Evolutionary conservation across 2,888 invertebrate genomes (phyloP), one percentile per base, ranked within the genome.

Genomic region (Apodemia duryi): DNA sequence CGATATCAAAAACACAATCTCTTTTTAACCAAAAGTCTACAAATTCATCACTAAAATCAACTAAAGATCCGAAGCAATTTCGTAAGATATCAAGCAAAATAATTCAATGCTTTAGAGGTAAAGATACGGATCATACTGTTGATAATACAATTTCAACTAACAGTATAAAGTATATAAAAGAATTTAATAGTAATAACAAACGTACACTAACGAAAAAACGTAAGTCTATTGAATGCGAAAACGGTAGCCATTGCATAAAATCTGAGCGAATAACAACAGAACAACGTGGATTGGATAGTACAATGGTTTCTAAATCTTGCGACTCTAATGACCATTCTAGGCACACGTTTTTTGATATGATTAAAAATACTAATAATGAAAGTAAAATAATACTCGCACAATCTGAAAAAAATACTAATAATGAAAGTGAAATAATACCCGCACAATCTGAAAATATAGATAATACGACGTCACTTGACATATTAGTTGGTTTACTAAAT

Each of bases 401-500:
- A 62, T 57, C 68, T 52, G 75, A 77, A 38, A 46, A 29, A 21
- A 43, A 67, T 46, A 46, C 32, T 9, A 52, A 57, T 13, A 71
- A 64, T 41, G 46, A 11, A 46, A 46, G 11, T 46, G 5, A 46
- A 46, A 46, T 46, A 46, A 46, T 13, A 5, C 13, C 46, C 5
- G 5, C 21, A 35, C 68, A 70, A 62, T 57, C 68, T 52, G 75
- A 77, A 11, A 68, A 67, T 65, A 71, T 85, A 4, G 79, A 82
- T 61, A 81, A 81, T 60, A 82, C 84, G 4, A 80, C 84, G 28
- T 90, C 90, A 5, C 78, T 91, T 9, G 91, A 90, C 64, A 81
- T 89, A 70, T 73, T 91, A 68, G 85, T 87, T 4, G 83, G 84
- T 13, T 77, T 91, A 61, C 75, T 91, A 62, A 87, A 86, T 70